Conservation (phyloP, 2,888 invertebrate genomes). For the Nephrotoma flavescens region DNA sequence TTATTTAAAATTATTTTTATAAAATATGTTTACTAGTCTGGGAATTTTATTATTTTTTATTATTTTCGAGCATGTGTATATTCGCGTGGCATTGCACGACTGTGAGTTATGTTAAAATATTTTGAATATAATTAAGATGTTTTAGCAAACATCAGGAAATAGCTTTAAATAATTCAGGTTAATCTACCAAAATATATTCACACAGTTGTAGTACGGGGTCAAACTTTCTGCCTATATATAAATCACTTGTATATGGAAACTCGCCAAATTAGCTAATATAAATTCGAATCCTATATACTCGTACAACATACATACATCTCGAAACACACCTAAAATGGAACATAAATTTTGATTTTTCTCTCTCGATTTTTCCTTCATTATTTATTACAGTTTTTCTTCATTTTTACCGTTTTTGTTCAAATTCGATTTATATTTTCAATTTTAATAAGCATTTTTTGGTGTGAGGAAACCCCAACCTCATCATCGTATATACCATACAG, state of each 20-base stretch:
- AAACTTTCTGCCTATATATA: background rate
- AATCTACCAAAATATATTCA: background rate
- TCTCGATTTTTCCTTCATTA: background rate
- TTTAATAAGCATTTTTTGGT: background rate
- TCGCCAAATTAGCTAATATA: background rate
- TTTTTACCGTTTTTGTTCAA: background rate
- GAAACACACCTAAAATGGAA: background rate
- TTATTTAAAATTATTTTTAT: background rate
- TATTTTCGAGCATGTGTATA: background rate
- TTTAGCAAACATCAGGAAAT: background rate
- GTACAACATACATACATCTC: background rate
- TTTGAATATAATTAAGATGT: background rate
- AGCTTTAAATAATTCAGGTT: background rate
- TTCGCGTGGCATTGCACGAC: background rate
- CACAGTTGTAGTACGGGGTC: background rate
- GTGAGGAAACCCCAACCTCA: background rate
- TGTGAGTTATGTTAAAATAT: background rate
- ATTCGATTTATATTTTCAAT: background rate
- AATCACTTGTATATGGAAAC: background rate
- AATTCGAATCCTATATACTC: background rate
- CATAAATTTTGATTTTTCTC: background rate
- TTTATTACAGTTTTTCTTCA: background rate
- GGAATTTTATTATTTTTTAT: background rate
- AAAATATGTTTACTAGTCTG: background rate
- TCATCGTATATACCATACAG: background rate